These are phyloP conservation scores for Polymixis flavicincta DNA, from an alignment of 2,888 invertebrate species.

Conservation along the genomic window DNA sequence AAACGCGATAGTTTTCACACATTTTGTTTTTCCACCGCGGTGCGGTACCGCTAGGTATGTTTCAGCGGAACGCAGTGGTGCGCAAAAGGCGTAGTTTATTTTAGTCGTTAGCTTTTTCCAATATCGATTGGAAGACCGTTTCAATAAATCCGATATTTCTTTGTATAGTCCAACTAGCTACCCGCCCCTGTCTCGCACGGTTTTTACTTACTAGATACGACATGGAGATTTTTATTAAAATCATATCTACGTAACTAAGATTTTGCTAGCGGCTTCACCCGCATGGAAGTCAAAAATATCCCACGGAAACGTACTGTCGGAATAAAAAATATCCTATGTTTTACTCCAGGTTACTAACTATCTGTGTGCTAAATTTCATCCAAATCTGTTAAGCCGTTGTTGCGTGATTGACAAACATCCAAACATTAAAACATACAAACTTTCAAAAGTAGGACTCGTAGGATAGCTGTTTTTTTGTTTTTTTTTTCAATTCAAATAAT, in stretches of 20 bases:
- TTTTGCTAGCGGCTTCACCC: too few species aligned
- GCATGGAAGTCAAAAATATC: too few species aligned
- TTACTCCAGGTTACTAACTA: too few species aligned
- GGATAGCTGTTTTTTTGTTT: too few species aligned
- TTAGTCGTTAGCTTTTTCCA: background rate
- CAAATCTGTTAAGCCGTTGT: too few species aligned
- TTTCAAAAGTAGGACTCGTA: too few species aligned
- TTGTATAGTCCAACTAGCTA: background rate
- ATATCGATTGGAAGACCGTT: background rate
- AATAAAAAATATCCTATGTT: too few species aligned
- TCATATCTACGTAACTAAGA: background rate
- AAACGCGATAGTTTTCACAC: background rate
- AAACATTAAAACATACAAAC: too few species aligned
- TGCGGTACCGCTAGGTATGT: background rate
- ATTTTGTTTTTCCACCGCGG: background rate
- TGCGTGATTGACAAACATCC: too few species aligned
- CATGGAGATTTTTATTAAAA: background rate
- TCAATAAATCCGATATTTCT: background rate
- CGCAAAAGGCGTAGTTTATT: background rate
- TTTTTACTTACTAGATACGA: background rate
- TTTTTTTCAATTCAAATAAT: too few species aligned
- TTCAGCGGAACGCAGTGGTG: background rate
- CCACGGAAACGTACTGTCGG: too few species aligned
- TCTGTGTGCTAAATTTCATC: too few species aligned
- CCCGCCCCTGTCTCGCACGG: background rate